Evolutionary conservation across 2,888 invertebrate genomes (phyloP), one percentile per base, ranked within the genome.

Genomic region (Strigamia transsilvanica): DNA sequence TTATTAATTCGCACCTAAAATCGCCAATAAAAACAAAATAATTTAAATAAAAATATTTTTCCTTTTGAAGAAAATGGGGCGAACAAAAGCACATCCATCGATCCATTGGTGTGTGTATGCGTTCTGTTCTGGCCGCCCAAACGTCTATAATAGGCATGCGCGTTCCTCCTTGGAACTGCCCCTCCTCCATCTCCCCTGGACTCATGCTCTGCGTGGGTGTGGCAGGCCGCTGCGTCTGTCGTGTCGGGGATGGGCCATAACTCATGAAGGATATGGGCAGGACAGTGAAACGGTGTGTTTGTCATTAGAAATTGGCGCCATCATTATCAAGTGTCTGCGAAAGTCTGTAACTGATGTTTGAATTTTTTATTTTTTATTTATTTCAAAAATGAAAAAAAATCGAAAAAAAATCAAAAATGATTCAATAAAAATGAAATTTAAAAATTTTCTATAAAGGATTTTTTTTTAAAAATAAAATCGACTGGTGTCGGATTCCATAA

Each of bases 161-260:
- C 56, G 56, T 56, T 56, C 56, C 56, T 56, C 56, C 56, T 56
- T 18, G 56, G 7, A 9, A 18, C 56, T 56, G 56, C 56, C 56
- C 56, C 56, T 56, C 56, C 56, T 56, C 56, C n/a, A 13, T 56
- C 56, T 56, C 56, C 18, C 56, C 56, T 56, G 56, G 56, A 13
- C 56, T 56, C 56, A n/a, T n/a, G n/a, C n/a, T n/a, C n/a, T 56
- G 56, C n/a, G 56, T 56, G 56, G 56, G 56, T 56, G 56, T 56
- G 56, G 6, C 56, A n/a, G 56, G 56, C 56, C 56, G 56, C 56
- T 56, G 56, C 56, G 56, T 56, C 6, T 56, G 56, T 56, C 56
- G 56, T 56, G 56, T 56, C 18, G 56, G 56, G 56, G 56, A 56
- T 56, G 56, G 56, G 56, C 18, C 56, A 56, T 56, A 56, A 56